A percentile compares a stretch with the other conserved stretches of the same genome.
Evolutionary conservation across 2,888 invertebrate genomes (phyloP).

Genomic region (Cosmorhoe ocellata): DNA sequence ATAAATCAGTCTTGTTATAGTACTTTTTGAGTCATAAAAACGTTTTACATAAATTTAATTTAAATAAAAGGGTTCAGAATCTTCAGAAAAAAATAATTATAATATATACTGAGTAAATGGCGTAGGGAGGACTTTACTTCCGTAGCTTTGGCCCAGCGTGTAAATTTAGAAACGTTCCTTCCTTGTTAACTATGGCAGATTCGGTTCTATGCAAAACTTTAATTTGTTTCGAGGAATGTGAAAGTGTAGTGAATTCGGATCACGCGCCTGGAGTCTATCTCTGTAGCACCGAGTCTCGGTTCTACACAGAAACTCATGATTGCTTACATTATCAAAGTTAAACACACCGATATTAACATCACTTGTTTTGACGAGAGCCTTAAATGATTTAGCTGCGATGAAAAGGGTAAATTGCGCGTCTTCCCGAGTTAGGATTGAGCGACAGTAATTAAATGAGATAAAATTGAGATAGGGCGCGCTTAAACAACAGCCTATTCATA

Average conservation of each 20-base stretch:
- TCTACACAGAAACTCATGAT: slow-evolving; percentile 64
- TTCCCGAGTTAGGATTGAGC: slow-evolving; percentile 28
- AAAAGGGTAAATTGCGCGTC: slow-evolving; percentile 37
- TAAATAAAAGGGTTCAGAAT: too few species aligned
- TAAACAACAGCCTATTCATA: slow-evolving; percentile 1
- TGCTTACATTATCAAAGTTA: slow-evolving; percentile 66
- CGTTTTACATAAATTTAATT: too few species aligned
- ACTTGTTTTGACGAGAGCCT: slow-evolving; percentile 34
- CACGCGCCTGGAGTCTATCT: slow-evolving; percentile 58
- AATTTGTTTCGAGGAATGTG: slow-evolving; percentile 1
- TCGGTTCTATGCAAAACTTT: neutral
- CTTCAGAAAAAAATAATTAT: too few species aligned
- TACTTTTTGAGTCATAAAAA: too few species aligned
- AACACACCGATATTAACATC: slow-evolving; percentile 35
- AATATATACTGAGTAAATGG: too few species aligned
- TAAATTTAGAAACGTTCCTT: too few species aligned
- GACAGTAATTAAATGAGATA: slow-evolving; percentile 32
- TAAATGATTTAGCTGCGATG: slow-evolving; percentile 35
- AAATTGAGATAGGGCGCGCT: slow-evolving; percentile 22
- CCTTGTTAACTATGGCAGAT: too few species aligned
- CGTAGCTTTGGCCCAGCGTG: too few species aligned
- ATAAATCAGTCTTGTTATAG: too few species aligned
- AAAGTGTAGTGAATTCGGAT: slow-evolving; percentile 51
- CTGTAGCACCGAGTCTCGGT: slow-evolving; percentile 54
- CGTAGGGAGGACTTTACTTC: too few species aligned